Conservation (phyloP, 2,113 vertebrate genomes). For the Ceyx cyanopectus region DNA sequence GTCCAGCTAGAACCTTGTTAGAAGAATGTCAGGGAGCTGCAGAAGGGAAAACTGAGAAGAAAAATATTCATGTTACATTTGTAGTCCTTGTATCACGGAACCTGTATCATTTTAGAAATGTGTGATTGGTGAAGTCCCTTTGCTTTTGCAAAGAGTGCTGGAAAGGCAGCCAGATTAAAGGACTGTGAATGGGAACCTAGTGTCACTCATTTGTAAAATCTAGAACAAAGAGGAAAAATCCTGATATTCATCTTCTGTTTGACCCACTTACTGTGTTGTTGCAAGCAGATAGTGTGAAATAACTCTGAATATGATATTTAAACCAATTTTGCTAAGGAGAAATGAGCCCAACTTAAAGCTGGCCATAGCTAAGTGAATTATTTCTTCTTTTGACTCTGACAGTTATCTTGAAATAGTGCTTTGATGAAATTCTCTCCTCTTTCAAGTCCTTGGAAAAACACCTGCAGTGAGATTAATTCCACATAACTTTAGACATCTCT, state of each 20-base stretch:
- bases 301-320: background rate
- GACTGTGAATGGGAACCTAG: background rate
- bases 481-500: slow-evolving; percentile 55
- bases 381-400: background rate
- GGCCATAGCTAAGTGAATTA: background rate
- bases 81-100: background rate
- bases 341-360: background rate
- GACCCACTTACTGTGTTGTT: slow-evolving; percentile 27
- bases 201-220: slow-evolving; percentile 22
- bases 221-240: slow-evolving; percentile 24
- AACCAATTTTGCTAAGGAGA: slow-evolving; percentile 1
- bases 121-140: background rate
- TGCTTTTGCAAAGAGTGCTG: background rate
- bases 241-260: background rate
- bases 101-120: background rate
- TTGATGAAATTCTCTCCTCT: slow-evolving; percentile 64
- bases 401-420: slow-evolving; percentile 47
- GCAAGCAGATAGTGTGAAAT: background rate
- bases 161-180: background rate
- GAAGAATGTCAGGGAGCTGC: background rate
- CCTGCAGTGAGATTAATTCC: slow-evolving; percentile 50
- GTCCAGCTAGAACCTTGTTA: background rate
- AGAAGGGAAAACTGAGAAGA: background rate
- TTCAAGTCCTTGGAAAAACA: slow-evolving; percentile 62
- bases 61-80: background rate